These are phyloP conservation scores for Pelodytes ibericus DNA, from an alignment of 2,797 vertebrate species.

Conservation along the genomic window DNA sequence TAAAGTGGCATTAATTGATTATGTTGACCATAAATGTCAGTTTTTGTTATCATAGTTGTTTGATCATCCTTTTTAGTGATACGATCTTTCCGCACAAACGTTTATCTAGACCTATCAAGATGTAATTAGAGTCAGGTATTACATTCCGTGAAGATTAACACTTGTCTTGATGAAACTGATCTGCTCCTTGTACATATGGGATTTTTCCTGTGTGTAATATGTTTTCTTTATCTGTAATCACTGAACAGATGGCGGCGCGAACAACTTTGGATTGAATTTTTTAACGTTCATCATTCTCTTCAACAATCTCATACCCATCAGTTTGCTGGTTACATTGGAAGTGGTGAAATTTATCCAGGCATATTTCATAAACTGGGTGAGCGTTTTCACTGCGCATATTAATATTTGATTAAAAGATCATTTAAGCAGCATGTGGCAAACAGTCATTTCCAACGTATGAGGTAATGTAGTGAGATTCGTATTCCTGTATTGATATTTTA, in stretches of 20 bases:
- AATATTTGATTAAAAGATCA: no score
- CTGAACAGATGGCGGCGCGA: conserved; percentile 91
- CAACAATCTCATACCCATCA: conserved; percentile 99
- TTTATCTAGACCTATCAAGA: no score
- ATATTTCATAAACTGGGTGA: conserved; percentile 99
- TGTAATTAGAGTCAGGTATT: no score
- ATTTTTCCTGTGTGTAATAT: background rate
- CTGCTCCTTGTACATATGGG: no score
- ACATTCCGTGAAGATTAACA: no score
- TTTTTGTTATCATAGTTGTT: no score
- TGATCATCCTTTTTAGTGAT: no score
- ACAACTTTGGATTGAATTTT: conserved; percentile 98
- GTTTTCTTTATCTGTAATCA: conserved; percentile 40
- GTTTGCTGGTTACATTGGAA: conserved; percentile 95
- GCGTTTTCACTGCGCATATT: conserved; percentile 50
- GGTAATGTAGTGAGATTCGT: background rate
- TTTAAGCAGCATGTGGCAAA: background rate
- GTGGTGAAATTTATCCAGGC: conserved; percentile 99
- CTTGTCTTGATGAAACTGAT: no score
- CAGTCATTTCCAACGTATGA: no score
- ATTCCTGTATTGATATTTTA: background rate
- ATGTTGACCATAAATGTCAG: no score
- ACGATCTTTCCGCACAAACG: no score
- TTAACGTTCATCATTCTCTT: conserved; percentile 99
- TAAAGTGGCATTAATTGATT: no score